phyloP scores from a whole-genome alignment of 2,113 vertebrate genomes.

The Fregata magnificens region DNA sequence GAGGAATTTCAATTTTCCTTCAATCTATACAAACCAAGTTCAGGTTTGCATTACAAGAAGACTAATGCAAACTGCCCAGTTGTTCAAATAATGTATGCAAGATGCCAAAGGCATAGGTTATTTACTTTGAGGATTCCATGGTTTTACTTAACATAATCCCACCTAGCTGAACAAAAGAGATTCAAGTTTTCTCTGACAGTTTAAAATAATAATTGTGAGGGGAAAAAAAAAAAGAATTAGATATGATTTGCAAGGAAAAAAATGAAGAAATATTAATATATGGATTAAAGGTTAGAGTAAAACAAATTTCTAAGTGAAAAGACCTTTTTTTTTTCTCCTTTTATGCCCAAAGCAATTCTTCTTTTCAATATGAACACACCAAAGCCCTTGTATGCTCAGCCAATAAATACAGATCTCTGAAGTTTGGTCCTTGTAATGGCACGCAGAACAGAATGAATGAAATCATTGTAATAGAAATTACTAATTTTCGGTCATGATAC shows the following conservation, averaged over 20 bases:
- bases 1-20: slow-evolving; percentile 33
- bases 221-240: not conserved
- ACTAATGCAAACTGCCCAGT: not conserved
- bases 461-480: not conserved
- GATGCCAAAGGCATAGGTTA: not conserved
- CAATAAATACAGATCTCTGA: not conserved
- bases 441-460: not conserved
- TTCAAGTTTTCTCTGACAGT: not conserved
- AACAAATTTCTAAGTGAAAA: not conserved
- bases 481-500: not conserved
- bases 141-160: not conserved
- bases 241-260: not conserved
- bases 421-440: not conserved
- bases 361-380: not conserved
- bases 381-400: not conserved
- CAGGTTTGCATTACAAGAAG: not conserved
- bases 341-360: not conserved
- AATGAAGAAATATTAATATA: not conserved
- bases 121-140: not conserved
- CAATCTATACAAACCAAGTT: not conserved
- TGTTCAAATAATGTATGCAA: not conserved
- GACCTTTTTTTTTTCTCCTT: accelerated
- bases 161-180: not conserved
- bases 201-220: not conserved
- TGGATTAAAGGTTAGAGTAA: not conserved